A percentile compares a stretch with the other conserved stretches of the same genome.
These are phyloP conservation scores for Pantala flavescens DNA, from an alignment of 1,140 invertebrate genomes.

Conservation along the genomic window DNA sequence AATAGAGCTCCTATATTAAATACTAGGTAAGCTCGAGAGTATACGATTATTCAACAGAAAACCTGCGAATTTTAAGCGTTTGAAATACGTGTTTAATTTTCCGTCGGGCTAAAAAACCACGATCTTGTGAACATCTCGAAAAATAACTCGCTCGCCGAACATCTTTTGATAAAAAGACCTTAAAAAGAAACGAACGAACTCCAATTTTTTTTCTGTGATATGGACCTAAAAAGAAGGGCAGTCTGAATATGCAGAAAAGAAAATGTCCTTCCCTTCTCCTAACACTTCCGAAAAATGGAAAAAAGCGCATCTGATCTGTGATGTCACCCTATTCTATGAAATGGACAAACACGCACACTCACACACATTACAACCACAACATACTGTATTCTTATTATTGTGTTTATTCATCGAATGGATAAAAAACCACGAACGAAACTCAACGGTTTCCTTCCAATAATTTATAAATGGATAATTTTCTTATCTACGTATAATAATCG, in stretches of 20 bases:
- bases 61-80: background rate
- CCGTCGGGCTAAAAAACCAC: no score
- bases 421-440: background rate
- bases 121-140: no score
- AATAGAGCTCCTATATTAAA: constrained; percentile 4
- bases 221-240: background rate
- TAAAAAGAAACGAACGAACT: no score
- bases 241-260: background rate
- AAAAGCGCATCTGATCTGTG: background rate
- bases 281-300: background rate
- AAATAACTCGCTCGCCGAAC: no score
- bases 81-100: no score
- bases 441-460: background rate
- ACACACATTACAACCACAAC: background rate
- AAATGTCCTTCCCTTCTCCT: background rate
- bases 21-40: background rate
- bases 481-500: background rate
- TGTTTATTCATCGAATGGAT: background rate
- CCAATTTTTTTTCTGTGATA: no score
- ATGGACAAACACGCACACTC: background rate
- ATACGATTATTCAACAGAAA: background rate
- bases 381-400: background rate
- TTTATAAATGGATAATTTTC: constrained; percentile 2
- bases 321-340: background rate
- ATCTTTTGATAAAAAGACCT: no score